Percentiles rank a stretch among this genome's conserved stretches.
These are phyloP conservation scores for Apostichopus californicus DNA, from an alignment of 35 echinoderm and acorn worm genomes.

Conservation along the genomic window DNA sequence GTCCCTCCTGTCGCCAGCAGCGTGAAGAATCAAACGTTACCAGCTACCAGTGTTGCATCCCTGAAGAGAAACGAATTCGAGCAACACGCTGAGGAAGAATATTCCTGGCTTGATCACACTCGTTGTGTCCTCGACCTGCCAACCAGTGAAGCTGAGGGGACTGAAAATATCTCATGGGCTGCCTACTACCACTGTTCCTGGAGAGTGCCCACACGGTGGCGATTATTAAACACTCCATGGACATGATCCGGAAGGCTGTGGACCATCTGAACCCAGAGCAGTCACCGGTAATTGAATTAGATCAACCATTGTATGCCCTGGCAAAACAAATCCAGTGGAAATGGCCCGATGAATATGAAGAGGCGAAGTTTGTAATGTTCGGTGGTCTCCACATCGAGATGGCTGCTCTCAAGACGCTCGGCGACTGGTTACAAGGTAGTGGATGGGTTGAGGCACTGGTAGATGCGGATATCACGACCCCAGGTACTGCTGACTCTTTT, in stretches of 20 bases:
- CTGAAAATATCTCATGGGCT: background rate
- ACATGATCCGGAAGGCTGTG: constrained; percentile 34
- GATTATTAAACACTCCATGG: constrained; percentile 43
- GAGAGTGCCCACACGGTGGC: background rate
- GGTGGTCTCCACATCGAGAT: constrained; percentile 48
- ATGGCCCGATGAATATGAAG: constrained; percentile 1
- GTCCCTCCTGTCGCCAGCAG: background rate
- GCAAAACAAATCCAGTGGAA: constrained; percentile 13
- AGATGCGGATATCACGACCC: too few species aligned
- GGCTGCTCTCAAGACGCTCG: background rate
- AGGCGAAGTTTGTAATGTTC: constrained; percentile 63
- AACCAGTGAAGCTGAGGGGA: background rate
- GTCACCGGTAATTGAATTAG: constrained; percentile 30
- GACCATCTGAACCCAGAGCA: constrained; percentile 27
- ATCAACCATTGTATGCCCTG: too few species aligned
- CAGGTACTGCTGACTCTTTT: too few species aligned
- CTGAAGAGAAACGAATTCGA: background rate
- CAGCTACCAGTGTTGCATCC: background rate
- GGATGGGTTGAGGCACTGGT: too few species aligned
- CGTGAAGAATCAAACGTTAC: background rate
- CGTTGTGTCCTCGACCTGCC: background rate
- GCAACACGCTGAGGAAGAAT: background rate
- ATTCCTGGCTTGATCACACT: background rate
- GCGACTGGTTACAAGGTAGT: background rate
- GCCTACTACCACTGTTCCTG: background rate